Base-by-base conservation (phyloP, 2,113 vertebrate genomes). In the Pygoscelis adeliae region DNA sequence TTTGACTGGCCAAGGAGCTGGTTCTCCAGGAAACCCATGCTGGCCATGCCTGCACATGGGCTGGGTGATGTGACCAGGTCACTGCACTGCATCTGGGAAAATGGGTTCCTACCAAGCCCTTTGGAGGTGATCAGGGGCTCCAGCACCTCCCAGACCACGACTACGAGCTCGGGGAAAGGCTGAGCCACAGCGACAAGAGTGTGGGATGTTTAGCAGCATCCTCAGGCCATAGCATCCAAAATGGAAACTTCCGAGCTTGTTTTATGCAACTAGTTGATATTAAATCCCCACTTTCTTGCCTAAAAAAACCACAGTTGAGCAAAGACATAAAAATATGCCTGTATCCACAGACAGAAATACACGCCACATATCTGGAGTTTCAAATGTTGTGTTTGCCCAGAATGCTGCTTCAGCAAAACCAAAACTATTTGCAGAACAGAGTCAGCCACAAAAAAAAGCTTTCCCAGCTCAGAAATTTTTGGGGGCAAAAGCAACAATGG, bases 331-430 rank as follows among this genome's bases (percentile, higher is more conserved):
- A 97, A 88, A 92, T 67, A 76, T 70, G 85, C 66, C 80, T 88
- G 44, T 56, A 87, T 94, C 62, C 77, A 74, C 69, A 92, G 95
- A 81, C 90, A 65, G 83, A 71, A 88, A 89, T 92, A 86, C 26
- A 77, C 29, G 2, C 95, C 91, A 96, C 70, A 83, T 94, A 94
- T 91, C 90, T 95, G 70, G 44, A 90, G 78, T 91, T 97, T 93
- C 52, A 94, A 94, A 87, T 1, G 4, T 56, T 79, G 61, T n/a
- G 23, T 90, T 97, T 91, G 81, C 90, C 87, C 90, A 91, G 87
- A 94, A 70, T 42, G 92, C 92, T 90, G 87, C 74, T 97, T 97
- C 93, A 97, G 95, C 92, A 95, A 94, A 97, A 97, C 95, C 93
- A 94, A 94, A 97, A 97, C 78, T 97, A 95, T 97, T 95, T 94